Evolutionary conservation across 2,113 vertebrate genomes (phyloP).

Genomic region (Psophia crepitans): DNA sequence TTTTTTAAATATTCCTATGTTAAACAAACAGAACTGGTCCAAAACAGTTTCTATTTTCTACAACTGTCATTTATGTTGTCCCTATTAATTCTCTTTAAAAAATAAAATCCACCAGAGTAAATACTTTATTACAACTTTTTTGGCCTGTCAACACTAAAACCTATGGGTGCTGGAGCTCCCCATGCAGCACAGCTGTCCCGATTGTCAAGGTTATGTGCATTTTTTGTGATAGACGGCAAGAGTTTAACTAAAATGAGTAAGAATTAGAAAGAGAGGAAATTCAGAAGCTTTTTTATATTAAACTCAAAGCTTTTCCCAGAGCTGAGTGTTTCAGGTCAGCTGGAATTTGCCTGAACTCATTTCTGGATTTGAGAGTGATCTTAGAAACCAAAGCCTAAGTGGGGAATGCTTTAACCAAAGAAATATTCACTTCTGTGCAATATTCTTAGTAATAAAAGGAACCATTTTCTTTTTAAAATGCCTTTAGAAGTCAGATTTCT

Average conservation of each 20-base stretch:
- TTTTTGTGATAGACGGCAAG: constrained; percentile 19
- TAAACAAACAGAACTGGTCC: neutral
- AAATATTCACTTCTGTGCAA: constrained; percentile 9
- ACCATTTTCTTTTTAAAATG: neutral
- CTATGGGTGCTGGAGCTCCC: neutral
- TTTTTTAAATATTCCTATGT: neutral
- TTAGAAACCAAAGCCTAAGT: constrained; percentile 52
- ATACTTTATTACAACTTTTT: neutral
- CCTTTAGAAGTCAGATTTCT: neutral
- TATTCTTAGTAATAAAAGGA: constrained; percentile 16
- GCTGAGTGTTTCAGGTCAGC: constrained; percentile 45
- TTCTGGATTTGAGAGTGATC: constrained; percentile 58
- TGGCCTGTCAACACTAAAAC: neutral
- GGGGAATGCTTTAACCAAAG: constrained; percentile 11
- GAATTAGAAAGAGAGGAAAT: constrained; percentile 48
- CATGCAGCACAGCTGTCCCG: neutral
- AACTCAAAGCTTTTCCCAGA: constrained; percentile 49
- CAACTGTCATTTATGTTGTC: neutral
- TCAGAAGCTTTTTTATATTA: constrained; percentile 33
- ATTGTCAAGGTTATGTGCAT: neutral
- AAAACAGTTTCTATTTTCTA: neutral
- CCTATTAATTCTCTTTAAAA: neutral
- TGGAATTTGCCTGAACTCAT: constrained; percentile 52
- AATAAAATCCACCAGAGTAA: neutral
- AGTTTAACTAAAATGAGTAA: constrained; percentile 28